Evolutionary conservation across 1,140 invertebrate genomes (phyloP).

Genomic region (Scaptomyza graminum): DNA sequence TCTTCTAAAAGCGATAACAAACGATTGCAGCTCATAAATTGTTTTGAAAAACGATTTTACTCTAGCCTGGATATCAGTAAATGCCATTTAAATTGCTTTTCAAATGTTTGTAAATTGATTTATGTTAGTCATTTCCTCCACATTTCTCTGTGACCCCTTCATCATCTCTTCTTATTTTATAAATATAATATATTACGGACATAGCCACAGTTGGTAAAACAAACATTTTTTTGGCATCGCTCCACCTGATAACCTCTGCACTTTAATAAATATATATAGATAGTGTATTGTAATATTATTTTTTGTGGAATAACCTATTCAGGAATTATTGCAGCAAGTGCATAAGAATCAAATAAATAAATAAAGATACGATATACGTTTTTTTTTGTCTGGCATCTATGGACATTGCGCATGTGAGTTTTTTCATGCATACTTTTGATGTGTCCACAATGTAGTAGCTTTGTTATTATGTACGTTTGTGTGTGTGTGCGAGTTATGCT

Average conservation of each 20-base stretch:
- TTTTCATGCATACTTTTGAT: constrained; percentile 67
- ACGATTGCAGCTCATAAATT: constrained; percentile 31
- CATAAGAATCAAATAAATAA: constrained; percentile 47
- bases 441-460: background rate
- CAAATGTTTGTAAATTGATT: constrained; percentile 67
- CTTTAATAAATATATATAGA: constrained; percentile 46
- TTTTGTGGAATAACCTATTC: constrained; percentile 30
- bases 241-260: constrained; percentile 26
- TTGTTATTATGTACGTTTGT: constrained; percentile 13
- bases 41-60: constrained; percentile 27
- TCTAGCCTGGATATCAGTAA: constrained; percentile 44
- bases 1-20: constrained; percentile 6
- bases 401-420: constrained; percentile 30
- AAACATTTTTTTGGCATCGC: background rate
- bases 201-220: background rate
- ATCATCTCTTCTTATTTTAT: too few relatives aligned
- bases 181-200: too few relatives aligned
- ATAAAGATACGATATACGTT: background rate
- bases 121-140: constrained; percentile 61
- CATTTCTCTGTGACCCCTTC: background rate
- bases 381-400: constrained; percentile 13
- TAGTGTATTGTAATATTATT: constrained; percentile 51
- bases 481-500: constrained; percentile 16
- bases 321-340: constrained; percentile 64
- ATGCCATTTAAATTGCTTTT: constrained; percentile 64